These are phyloP conservation scores for Gallinago media DNA, from an alignment of 2,113 vertebrate genomes.

Conservation along the genomic window DNA sequence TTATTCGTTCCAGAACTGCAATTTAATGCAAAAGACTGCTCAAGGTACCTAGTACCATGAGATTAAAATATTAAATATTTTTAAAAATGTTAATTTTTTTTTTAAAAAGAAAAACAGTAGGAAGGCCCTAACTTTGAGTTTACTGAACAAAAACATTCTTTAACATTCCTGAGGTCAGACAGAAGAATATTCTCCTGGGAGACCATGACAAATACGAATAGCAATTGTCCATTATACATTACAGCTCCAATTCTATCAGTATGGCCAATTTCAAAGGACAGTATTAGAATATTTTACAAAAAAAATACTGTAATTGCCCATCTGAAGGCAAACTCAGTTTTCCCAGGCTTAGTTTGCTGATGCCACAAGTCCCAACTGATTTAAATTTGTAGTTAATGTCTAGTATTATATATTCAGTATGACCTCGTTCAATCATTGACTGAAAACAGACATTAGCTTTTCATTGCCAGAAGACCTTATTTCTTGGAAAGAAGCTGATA, in stretches of 20 bases:
- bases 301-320: neutral
- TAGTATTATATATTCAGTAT: neutral
- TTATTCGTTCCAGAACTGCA: neutral
- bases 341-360: neutral
- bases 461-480: neutral
- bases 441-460: neutral
- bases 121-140: neutral
- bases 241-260: neutral
- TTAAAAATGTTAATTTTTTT: no score
- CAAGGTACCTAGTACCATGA: neutral
- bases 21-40: neutral
- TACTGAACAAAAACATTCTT: neutral
- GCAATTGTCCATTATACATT: neutral
- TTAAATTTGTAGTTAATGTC: neutral
- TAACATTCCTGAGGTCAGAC: neutral
- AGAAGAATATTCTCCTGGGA: neutral
- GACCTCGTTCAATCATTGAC: neutral
- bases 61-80: neutral
- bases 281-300: neutral
- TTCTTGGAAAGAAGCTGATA: neutral
- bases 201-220: neutral
- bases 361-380: neutral
- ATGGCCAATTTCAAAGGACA: neutral
- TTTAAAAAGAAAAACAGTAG: neutral
- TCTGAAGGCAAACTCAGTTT: conserved; percentile 18